Conservation (phyloP, 2,888 invertebrate genomes). For the Caenorhabditis imperialis region DNA sequence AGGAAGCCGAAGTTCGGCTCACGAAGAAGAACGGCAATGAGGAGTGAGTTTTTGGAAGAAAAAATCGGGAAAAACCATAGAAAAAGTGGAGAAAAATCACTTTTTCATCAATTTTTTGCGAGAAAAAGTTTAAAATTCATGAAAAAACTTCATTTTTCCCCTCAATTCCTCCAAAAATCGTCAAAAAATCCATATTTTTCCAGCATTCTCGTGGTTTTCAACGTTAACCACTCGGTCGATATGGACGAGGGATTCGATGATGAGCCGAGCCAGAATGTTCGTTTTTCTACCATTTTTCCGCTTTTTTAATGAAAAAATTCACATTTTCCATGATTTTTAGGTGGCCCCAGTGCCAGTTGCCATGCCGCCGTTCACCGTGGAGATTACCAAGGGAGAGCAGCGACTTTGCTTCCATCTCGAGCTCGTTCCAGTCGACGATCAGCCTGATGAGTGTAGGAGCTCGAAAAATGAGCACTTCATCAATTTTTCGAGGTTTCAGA, state of each 20-base stretch:
- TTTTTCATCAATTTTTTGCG: too few species aligned
- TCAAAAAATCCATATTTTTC: too few species aligned
- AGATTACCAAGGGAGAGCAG: constrained; percentile 85
- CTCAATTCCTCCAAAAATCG: too few species aligned
- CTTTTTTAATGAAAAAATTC: too few species aligned
- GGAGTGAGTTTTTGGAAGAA: too few species aligned
- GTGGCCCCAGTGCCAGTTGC: constrained; percentile 81
- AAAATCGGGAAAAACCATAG: too few species aligned
- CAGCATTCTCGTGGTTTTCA: constrained; percentile 87
- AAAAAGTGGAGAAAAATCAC: too few species aligned
- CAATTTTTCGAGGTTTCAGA: constrained; percentile 83
- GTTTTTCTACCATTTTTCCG: too few species aligned
- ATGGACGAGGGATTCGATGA: constrained; percentile 81
- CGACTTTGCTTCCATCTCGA: constrained; percentile 79
- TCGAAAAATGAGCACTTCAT: neutral
- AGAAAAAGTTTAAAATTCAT: too few species aligned
- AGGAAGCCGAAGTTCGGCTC: constrained; percentile 90
- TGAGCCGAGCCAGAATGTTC: constrained; percentile 46
- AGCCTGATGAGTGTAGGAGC: constrained; percentile 78
- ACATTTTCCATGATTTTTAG: constrained; percentile 17
- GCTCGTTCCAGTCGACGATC: constrained; percentile 71
- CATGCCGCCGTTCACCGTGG: constrained; percentile 91
- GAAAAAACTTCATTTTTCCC: too few species aligned
- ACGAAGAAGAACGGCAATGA: constrained; percentile 81
- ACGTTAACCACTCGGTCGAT: constrained; percentile 95